phyloP scores from a whole-genome alignment of 2,888 invertebrate genomes.

The Eupithecia exiguata region DNA sequence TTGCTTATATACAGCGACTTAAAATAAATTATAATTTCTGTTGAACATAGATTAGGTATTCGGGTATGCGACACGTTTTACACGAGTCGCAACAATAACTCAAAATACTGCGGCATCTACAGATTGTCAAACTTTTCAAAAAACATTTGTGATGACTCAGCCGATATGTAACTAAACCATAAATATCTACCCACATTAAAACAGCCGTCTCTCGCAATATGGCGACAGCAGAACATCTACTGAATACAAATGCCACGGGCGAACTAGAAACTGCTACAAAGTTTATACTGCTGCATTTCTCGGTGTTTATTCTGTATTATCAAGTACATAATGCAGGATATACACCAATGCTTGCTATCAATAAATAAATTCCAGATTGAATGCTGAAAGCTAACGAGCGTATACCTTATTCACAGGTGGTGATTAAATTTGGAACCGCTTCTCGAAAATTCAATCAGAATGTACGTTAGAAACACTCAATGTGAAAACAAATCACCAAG shows the following conservation, averaged over 20 bases:
- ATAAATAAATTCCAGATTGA: not conserved
- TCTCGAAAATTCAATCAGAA: not conserved
- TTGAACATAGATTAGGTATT: too few relatives aligned
- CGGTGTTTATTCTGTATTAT: not conserved
- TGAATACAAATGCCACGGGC: slow-evolving; percentile 1
- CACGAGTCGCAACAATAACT: not conserved
- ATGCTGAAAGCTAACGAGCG: not conserved
- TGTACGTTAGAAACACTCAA: not conserved
- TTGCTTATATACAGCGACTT: too few relatives aligned
- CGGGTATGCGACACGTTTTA: not conserved
- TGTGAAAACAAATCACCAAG: not conserved
- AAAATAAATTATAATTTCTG: too few relatives aligned
- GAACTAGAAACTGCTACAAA: not conserved
- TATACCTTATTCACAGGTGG: not conserved
- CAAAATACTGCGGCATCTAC: not conserved
- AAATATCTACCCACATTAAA: not conserved
- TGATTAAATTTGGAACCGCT: not conserved
- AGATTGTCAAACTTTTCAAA: not conserved
- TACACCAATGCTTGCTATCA: not conserved
- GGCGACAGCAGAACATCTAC: not conserved
- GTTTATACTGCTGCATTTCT: not conserved
- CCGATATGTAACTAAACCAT: not conserved
- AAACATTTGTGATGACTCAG: not conserved
- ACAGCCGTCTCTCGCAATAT: not conserved
- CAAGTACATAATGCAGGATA: not conserved